Evolutionary conservation across 2,888 invertebrate genomes (phyloP).

Genomic region (Drosophila buzzatii): DNA sequence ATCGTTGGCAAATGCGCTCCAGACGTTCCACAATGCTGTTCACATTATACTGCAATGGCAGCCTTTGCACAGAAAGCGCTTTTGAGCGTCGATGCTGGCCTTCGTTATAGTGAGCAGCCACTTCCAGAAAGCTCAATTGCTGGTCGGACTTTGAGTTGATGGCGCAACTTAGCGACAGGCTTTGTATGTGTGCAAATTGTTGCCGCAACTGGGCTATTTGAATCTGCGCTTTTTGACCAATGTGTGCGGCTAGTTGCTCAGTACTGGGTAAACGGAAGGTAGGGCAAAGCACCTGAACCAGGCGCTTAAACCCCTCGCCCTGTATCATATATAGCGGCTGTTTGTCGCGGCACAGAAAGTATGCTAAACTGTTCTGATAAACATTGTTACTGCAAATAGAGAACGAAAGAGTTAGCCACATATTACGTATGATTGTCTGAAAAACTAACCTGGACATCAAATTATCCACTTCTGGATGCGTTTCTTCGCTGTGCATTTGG

Average conservation of each 20-base stretch:
- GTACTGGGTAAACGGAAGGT: conserved; percentile 34
- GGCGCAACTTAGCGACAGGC: conserved; percentile 51
- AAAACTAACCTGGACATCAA: conserved; percentile 9
- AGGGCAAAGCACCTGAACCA: conserved; percentile 39
- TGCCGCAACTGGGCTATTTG: conserved; percentile 29
- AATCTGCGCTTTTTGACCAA: conserved; percentile 33
- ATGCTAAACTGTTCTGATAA: conserved; percentile 40
- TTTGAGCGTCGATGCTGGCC: conserved; percentile 36
- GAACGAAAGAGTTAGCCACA: background rate
- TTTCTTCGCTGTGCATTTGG: conserved; percentile 25
- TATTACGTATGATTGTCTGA: background rate
- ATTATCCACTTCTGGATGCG: conserved; percentile 9
- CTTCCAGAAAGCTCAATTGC: conserved; percentile 31
- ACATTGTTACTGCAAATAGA: background rate
- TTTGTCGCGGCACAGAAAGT: conserved; percentile 55
- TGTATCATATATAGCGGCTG: conserved; percentile 39
- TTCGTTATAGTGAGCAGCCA: conserved; percentile 48
- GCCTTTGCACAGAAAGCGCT: conserved; percentile 30
- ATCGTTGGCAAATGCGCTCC: conserved; percentile 47
- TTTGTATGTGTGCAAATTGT: conserved; percentile 20
- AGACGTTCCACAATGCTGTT: conserved; percentile 44
- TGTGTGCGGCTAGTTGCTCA: conserved; percentile 28
- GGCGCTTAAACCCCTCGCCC: conserved; percentile 52
- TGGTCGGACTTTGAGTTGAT: conserved; percentile 14
- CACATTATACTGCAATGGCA: conserved; percentile 35